These are phyloP conservation scores for Callyntrura sp. DNA, from an alignment of 2,888 invertebrate species.

Conservation along the genomic window DNA sequence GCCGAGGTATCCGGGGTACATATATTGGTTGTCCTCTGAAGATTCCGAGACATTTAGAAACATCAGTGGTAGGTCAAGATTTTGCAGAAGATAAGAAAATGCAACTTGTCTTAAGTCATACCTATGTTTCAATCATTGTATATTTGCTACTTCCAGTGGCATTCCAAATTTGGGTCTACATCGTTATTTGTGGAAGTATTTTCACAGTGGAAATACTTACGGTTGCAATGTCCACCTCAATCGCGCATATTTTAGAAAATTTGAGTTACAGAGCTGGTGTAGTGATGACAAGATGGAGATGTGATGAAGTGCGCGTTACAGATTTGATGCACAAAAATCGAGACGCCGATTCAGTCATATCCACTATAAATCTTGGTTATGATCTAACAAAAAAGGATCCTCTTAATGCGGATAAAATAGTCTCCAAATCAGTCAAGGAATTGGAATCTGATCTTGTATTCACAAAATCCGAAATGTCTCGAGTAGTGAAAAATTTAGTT, in stretches of 20 bases:
- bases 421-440: constrained; percentile 58
- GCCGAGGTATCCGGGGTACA: constrained; percentile 72
- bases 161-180: constrained; percentile 72
- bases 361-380: constrained; percentile 15
- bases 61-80: constrained; percentile 46
- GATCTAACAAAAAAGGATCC: constrained; percentile 63
- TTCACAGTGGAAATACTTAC: constrained; percentile 73
- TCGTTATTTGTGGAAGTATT: constrained; percentile 73
- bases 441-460: constrained; percentile 64
- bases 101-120: too few relatives aligned
- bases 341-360: constrained; percentile 63
- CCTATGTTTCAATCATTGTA: too few relatives aligned
- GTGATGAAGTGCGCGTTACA: constrained; percentile 68
- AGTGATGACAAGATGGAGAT: constrained; percentile 78
- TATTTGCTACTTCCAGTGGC: constrained; percentile 67
- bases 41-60: constrained; percentile 57
- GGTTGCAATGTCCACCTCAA: constrained; percentile 71
- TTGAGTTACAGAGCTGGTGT: constrained; percentile 77
- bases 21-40: constrained; percentile 60
- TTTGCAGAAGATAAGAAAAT: too few relatives aligned
- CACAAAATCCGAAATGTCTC: constrained; percentile 70
- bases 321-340: constrained; percentile 64
- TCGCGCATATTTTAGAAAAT: constrained; percentile 76
- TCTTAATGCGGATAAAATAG: constrained; percentile 42
- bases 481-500: constrained; percentile 75